These are phyloP conservation scores for Anisognathus igniventris DNA, from an alignment of 2,797 vertebrate genomes.

Conservation along the genomic window DNA sequence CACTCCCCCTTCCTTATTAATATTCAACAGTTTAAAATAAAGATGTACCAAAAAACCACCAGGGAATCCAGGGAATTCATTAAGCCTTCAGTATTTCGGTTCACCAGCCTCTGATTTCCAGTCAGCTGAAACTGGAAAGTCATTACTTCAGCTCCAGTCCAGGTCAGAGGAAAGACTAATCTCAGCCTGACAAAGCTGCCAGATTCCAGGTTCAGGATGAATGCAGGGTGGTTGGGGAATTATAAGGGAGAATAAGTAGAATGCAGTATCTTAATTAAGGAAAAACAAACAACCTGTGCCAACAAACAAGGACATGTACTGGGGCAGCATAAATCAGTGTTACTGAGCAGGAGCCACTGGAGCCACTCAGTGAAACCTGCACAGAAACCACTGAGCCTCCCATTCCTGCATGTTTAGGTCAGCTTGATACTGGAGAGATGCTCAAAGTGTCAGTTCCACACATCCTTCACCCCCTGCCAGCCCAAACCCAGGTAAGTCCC, in stretches of 20 bases:
- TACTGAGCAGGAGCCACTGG: neutral
- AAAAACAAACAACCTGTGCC: neutral
- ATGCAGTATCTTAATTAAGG: constrained; percentile 3
- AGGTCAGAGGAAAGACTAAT: constrained; percentile 2
- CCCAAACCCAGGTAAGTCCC: fast-evolving
- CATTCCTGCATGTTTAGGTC: fast-evolving
- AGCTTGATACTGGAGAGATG: neutral
- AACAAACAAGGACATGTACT: neutral
- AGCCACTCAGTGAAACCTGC: neutral
- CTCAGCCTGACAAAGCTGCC: neutral
- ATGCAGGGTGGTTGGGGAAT: neutral
- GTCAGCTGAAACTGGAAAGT: constrained; percentile 54
- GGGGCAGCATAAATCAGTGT: neutral
- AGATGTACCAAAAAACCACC: constrained; percentile 65
- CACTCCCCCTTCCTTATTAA: constrained; percentile 63
- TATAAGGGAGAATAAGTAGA: neutral
- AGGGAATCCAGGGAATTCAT: constrained; percentile 50
- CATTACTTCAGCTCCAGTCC: constrained; percentile 20
- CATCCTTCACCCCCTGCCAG: neutral
- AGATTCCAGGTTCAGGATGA: neutral
- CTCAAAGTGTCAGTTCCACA: neutral
- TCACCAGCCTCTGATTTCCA: constrained; percentile 51
- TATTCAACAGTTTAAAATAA: constrained; percentile 70
- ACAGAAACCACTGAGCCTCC: neutral
- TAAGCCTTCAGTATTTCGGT: constrained; percentile 57